phyloP scores from a whole-genome alignment of 2,113 vertebrate species.

The Bubo blakistoni region DNA sequence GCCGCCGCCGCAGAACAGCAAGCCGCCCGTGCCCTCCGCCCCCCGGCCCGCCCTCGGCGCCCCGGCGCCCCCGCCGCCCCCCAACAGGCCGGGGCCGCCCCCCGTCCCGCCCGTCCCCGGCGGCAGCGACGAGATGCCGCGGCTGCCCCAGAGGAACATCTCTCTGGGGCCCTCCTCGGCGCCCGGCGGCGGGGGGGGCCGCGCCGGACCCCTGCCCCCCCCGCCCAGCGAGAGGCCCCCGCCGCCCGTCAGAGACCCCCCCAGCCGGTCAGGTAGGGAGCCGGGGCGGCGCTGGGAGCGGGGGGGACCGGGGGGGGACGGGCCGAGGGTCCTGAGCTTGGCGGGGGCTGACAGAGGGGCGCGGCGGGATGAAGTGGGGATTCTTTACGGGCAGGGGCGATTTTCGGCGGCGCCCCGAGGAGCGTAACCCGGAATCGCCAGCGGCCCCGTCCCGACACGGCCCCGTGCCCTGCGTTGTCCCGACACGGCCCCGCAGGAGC shows the following conservation, averaged over 20 bases:
- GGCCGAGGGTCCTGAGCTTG: background rate
- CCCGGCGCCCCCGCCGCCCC: conserved; percentile 75
- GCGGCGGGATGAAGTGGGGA: fast-evolving
- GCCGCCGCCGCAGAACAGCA: conserved; percentile 76
- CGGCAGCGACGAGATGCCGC: conserved; percentile 80
- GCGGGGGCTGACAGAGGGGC: fast-evolving
- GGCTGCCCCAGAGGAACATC: conserved; percentile 86
- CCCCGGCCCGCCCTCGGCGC: conserved; percentile 56
- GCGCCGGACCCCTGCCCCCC: conserved; percentile 84
- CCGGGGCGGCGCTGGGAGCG: background rate
- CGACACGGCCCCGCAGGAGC: no score
- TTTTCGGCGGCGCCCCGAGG: background rate
- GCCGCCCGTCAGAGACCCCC: conserved; percentile 80
- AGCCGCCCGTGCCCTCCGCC: conserved; percentile 72
- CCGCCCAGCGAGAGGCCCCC: conserved; percentile 89
- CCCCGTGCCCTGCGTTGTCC: no score
- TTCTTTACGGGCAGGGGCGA: no score
- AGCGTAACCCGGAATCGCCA: background rate
- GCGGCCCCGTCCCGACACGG: no score
- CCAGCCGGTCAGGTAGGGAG: conserved; percentile 81
- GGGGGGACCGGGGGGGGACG: no score
- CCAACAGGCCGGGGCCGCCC: conserved; percentile 81
- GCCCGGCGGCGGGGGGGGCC: conserved; percentile 48
- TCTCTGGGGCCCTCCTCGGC: conserved; percentile 77
- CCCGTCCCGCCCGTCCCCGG: conserved; percentile 73